phyloP scores from a whole-genome alignment of 2,888 invertebrate genomes.

The Tiphia femorata region DNA sequence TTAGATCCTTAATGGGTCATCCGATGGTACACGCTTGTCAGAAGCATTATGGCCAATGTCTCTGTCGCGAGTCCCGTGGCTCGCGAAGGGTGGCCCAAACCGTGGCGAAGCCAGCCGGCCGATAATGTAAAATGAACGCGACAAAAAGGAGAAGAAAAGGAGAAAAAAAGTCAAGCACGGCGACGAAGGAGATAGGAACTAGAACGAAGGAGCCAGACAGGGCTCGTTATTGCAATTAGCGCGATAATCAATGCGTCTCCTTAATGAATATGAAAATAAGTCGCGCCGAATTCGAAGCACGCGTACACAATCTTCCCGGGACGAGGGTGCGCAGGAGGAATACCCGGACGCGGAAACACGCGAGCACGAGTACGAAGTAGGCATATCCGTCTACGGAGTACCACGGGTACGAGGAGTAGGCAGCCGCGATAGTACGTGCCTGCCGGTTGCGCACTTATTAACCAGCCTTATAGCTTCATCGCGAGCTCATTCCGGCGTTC shows the following conservation, averaged over 20 bases:
- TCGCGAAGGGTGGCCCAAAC: too few species aligned
- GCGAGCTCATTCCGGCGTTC: slow-evolving; percentile 34
- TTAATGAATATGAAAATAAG: slow-evolving; percentile 49
- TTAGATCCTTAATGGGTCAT: too few species aligned
- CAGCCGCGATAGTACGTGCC: slow-evolving; percentile 16
- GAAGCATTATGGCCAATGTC: neutral
- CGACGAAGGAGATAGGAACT: neutral
- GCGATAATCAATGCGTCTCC: slow-evolving; percentile 48
- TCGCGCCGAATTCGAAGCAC: slow-evolving; percentile 32
- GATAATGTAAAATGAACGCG: too few species aligned
- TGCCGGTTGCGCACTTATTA: slow-evolving; percentile 31
- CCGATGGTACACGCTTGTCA: neutral
- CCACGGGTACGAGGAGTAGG: neutral
- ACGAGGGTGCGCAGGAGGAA: slow-evolving; percentile 13
- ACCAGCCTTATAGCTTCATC: slow-evolving; percentile 44
- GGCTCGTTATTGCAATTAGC: slow-evolving; percentile 59
- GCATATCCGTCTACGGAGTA: neutral
- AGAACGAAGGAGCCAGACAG: slow-evolving; percentile 4
- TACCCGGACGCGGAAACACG: neutral
- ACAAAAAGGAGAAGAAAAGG: neutral
- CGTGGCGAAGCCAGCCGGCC: too few species aligned
- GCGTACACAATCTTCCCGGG: too few species aligned
- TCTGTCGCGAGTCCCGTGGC: neutral
- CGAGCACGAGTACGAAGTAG: neutral
- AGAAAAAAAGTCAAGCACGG: neutral